These are phyloP conservation scores for Xylocampa areola DNA, from an alignment of 2,888 invertebrate species.

Conservation along the genomic window DNA sequence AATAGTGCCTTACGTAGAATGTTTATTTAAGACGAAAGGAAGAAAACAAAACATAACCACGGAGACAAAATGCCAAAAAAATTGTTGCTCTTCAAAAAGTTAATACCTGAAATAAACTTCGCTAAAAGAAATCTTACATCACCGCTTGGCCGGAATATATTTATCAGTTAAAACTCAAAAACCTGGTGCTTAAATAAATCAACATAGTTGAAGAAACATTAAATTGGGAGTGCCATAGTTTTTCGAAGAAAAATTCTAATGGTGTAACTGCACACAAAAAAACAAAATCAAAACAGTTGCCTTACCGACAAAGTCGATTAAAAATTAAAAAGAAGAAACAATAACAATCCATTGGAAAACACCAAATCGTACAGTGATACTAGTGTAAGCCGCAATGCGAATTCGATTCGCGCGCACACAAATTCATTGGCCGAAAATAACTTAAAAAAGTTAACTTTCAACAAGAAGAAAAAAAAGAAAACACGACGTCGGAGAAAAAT, in stretches of 20 bases:
- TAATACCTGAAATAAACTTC: slow-evolving; percentile 87
- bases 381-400: slow-evolving; percentile 82
- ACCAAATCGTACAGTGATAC: slow-evolving; percentile 74
- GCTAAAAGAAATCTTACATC: slow-evolving; percentile 86
- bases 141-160: slow-evolving; percentile 83
- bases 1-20: slow-evolving; percentile 86
- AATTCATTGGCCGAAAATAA: slow-evolving; percentile 78
- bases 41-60: slow-evolving; percentile 75
- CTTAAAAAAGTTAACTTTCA: slow-evolving; percentile 64
- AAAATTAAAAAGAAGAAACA: slow-evolving; percentile 61
- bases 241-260: slow-evolving; percentile 78
- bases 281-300: slow-evolving; percentile 72
- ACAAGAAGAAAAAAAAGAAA: slow-evolving; percentile 44
- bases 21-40: slow-evolving; percentile 77
- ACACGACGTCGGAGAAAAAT: slow-evolving; percentile 54
- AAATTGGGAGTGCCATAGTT: slow-evolving; percentile 80
- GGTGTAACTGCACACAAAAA: slow-evolving; percentile 65
- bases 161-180: slow-evolving; percentile 79
- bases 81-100: slow-evolving; percentile 85
- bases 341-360: slow-evolving; percentile 60
- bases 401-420: slow-evolving; percentile 77
- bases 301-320: slow-evolving; percentile 86
- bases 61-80: slow-evolving; percentile 89
- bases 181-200: slow-evolving; percentile 73
- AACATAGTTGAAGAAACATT: slow-evolving; percentile 81